Percentiles rank a stretch among this genome's conserved stretches.
Evolutionary conservation across 2,888 invertebrate species (phyloP).

Genomic region (Priocnemis perturbator): DNA sequence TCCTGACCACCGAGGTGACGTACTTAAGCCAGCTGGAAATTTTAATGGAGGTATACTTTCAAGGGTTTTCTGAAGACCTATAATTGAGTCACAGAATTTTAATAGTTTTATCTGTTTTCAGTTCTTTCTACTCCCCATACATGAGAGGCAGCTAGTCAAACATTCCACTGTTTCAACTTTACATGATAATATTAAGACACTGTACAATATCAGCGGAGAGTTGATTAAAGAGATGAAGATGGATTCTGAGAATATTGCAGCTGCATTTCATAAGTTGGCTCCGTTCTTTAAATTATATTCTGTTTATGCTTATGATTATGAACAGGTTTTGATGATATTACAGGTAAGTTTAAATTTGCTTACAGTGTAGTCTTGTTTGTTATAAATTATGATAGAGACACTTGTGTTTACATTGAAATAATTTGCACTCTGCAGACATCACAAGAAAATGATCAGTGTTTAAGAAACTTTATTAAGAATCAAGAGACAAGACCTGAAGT

Average conservation of each 20-base stretch:
- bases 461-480: conserved; percentile 78
- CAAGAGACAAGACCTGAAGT: conserved; percentile 85
- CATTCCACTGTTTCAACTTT: conserved; percentile 77
- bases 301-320: conserved; percentile 85
- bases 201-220: conserved; percentile 81
- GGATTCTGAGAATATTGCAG: conserved; percentile 79
- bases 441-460: conserved; percentile 76
- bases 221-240: conserved; percentile 78
- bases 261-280: conserved; percentile 83
- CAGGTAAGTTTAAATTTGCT: conserved; percentile 75
- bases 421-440: conserved; percentile 71
- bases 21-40: conserved; percentile 83
- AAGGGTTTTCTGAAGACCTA: not conserved
- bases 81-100: conserved; percentile 22
- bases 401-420: not conserved
- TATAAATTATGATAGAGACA: not conserved
- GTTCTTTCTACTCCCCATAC: conserved; percentile 80
- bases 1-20: conserved; percentile 82
- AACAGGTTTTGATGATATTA: conserved; percentile 79
- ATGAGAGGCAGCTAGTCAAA: conserved; percentile 77
- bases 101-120: conserved; percentile 45
- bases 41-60: conserved; percentile 77
- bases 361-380: not conserved
- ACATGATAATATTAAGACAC: conserved; percentile 81
- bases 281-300: conserved; percentile 88